Evolutionary conservation across 2,113 vertebrate species (phyloP).

Genomic region (Bothrops jararaca): DNA sequence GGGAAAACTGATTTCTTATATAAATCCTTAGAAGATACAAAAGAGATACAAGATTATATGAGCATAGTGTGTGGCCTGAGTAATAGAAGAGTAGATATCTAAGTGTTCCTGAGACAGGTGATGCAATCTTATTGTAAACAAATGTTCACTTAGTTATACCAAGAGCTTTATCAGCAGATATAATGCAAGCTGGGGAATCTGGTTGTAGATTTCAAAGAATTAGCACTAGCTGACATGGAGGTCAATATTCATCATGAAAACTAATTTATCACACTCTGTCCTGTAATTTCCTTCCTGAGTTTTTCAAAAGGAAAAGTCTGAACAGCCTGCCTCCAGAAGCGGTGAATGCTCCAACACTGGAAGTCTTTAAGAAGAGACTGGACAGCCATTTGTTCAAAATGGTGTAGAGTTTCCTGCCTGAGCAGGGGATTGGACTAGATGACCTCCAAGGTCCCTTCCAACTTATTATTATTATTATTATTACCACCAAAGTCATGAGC

Average conservation of each 20-base stretch:
- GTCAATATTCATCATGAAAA: background rate
- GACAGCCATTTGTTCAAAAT: too few relatives aligned
- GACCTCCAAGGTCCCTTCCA: too few relatives aligned
- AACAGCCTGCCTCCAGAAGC: too few relatives aligned
- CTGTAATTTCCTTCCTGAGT: background rate
- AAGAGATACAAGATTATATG: background rate
- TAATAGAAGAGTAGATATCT: background rate
- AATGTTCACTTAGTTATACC: background rate
- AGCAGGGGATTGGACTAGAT: too few relatives aligned
- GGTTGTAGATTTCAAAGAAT: conserved; percentile 14
- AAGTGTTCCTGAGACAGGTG: background rate
- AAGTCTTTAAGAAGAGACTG: too few relatives aligned
- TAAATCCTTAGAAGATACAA: too few relatives aligned
- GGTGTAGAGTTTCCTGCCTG: too few relatives aligned
- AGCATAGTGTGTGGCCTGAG: background rate
- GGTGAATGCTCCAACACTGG: too few relatives aligned
- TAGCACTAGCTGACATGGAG: background rate
- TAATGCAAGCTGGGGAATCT: background rate
- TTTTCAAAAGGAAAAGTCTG: background rate
- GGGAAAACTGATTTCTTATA: too few relatives aligned
- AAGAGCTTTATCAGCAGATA: background rate
- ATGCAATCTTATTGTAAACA: background rate
- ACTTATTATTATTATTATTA: too few relatives aligned
- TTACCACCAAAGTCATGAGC: background rate
- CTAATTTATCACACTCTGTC: background rate